These are phyloP conservation scores for Syngnathoides biaculeatus DNA, from an alignment of 2,113 vertebrate species.

Conservation along the genomic window DNA sequence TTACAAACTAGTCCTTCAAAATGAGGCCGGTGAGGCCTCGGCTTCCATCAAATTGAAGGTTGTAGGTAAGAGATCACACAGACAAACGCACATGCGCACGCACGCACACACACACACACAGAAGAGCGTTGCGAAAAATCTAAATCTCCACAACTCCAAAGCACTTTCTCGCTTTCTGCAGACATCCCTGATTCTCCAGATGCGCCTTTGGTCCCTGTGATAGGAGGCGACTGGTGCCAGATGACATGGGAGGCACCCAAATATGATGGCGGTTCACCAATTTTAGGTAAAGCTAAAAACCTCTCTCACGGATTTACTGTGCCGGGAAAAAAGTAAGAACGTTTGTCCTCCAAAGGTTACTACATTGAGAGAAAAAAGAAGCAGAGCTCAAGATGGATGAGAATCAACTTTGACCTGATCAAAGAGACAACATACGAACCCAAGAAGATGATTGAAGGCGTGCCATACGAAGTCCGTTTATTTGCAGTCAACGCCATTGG, in stretches of 20 bases:
- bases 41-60: constrained; percentile 91
- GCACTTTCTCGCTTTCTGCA: constrained; percentile 41
- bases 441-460: constrained; percentile 99
- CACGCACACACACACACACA: no score
- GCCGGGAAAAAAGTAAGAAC: background rate
- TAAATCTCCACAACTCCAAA: background rate
- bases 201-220: constrained; percentile 82
- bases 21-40: constrained; percentile 91
- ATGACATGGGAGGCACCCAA: constrained; percentile 92
- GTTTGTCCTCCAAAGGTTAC: constrained; percentile 76
- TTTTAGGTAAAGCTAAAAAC: constrained; percentile 77
- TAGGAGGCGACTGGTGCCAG: constrained; percentile 96
- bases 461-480: constrained; percentile 93
- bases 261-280: constrained; percentile 89
- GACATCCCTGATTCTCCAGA: constrained; percentile 92
- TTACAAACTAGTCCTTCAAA: constrained; percentile 91
- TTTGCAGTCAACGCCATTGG: constrained; percentile 95
- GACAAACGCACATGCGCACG: background rate
- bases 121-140: no score
- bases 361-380: constrained; percentile 98
- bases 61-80: constrained; percentile 80
- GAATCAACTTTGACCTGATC: constrained; percentile 93
- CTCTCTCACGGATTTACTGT: background rate
- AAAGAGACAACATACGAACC: constrained; percentile 95
- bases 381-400: constrained; percentile 98